Evolutionary conservation across 2,113 vertebrate genomes (phyloP).

Genomic region (Anguilla rostrata): DNA sequence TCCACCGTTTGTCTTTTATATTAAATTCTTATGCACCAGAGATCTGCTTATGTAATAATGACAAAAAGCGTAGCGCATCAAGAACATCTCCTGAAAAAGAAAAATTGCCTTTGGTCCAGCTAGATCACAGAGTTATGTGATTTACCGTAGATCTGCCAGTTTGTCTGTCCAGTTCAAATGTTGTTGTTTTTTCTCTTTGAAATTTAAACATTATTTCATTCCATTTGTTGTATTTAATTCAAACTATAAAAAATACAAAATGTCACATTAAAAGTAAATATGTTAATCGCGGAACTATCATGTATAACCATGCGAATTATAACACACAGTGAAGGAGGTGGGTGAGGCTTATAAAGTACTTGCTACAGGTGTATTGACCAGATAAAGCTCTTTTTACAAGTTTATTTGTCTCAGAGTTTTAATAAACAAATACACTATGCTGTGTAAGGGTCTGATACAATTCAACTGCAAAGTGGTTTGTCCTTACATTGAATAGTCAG

Average conservation of each 20-base stretch:
- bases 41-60: background rate
- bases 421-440: background rate
- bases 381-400: background rate
- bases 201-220: background rate
- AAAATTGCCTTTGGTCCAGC: background rate
- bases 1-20: background rate
- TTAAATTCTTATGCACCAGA: background rate
- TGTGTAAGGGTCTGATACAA: background rate
- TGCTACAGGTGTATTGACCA: background rate
- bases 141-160: background rate
- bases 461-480: background rate
- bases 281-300: too few relatives aligned
- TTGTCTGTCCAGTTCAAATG: background rate
- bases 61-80: background rate
- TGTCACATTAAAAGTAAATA: background rate
- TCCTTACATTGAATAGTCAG: background rate
- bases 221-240: background rate
- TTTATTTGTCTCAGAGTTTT: background rate
- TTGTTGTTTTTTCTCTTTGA: background rate
- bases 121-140: background rate
- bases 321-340: background rate
- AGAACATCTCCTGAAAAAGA: background rate
- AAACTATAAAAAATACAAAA: background rate
- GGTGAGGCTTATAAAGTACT: background rate
- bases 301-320: background rate